Evolutionary conservation across 2,113 vertebrate genomes (phyloP).

Genomic region (Nyctereutes procyonoides): DNA sequence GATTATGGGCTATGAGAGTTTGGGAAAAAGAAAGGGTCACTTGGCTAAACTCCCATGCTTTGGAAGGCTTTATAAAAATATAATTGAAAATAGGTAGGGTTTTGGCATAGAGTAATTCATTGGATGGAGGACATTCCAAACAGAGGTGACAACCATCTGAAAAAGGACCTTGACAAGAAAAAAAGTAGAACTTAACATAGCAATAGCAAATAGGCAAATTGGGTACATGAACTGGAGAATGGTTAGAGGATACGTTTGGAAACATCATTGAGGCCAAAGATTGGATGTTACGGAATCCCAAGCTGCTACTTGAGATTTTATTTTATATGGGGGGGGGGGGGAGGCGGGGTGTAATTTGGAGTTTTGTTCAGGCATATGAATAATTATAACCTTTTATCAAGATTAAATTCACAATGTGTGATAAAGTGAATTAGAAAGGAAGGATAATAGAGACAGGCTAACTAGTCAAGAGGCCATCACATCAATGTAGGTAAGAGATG

Average conservation of each 20-base stretch:
- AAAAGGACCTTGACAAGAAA: neutral
- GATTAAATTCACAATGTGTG: neutral
- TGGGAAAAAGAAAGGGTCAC: neutral
- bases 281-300: neutral
- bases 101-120: neutral
- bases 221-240: neutral
- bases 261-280: neutral
- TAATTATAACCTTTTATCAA: slow-evolving; percentile 31
- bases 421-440: neutral
- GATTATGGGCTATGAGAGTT: neutral
- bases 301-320: neutral
- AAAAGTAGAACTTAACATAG: neutral
- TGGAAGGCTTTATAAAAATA: slow-evolving; percentile 18
- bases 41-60: neutral
- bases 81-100: neutral
- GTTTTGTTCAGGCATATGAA: neutral
- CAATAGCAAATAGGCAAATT: neutral
- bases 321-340: neutral
- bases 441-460: neutral
- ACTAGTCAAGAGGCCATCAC: neutral
- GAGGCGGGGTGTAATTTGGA: neutral
- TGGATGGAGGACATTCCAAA: neutral
- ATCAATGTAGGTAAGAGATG: neutral
- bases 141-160: neutral
- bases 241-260: neutral